phyloP scores from a whole-genome alignment of 2,113 vertebrate species.

The Cranoglanis bouderius region DNA sequence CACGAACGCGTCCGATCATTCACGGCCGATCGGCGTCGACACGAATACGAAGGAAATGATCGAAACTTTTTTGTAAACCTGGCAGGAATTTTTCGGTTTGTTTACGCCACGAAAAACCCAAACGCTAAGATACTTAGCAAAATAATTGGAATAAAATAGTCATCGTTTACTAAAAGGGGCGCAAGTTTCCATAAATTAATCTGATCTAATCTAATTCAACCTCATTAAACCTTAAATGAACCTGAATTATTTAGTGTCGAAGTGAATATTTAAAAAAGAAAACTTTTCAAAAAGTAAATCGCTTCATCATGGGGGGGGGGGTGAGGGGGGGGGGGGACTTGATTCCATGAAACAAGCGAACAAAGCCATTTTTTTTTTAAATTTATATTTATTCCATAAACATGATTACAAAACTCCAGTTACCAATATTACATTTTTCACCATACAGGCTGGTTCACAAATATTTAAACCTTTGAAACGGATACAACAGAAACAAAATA shows the following conservation, averaged over 20 bases:
- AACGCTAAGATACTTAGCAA: neutral
- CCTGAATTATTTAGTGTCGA: neutral
- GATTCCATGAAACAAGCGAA: slow-evolving; percentile 71
- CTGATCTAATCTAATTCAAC: too few species aligned
- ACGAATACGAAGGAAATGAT: neutral
- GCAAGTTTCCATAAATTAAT: neutral
- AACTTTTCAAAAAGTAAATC: neutral
- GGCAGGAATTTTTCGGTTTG: neutral
- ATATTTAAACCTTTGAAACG: slow-evolving; percentile 94
- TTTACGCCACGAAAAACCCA: neutral
- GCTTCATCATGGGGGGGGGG: neutral
- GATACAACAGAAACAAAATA: slow-evolving; percentile 92
- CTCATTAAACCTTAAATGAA: too few species aligned
- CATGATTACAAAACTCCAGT: slow-evolving; percentile 95
- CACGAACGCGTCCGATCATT: too few species aligned
- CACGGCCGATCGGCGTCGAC: neutral
- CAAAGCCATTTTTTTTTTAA: slow-evolving; percentile 80
- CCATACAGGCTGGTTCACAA: slow-evolving; percentile 94
- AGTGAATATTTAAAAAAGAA: neutral
- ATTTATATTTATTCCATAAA: slow-evolving; percentile 95
- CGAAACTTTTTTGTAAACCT: too few species aligned
- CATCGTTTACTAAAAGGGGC: neutral
- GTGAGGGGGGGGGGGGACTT: too few species aligned
- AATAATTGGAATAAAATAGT: neutral
- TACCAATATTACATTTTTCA: slow-evolving; percentile 92